Evolutionary conservation across 2,113 vertebrate species (phyloP).

Genomic region (Aspiorhynchus laticeps): DNA sequence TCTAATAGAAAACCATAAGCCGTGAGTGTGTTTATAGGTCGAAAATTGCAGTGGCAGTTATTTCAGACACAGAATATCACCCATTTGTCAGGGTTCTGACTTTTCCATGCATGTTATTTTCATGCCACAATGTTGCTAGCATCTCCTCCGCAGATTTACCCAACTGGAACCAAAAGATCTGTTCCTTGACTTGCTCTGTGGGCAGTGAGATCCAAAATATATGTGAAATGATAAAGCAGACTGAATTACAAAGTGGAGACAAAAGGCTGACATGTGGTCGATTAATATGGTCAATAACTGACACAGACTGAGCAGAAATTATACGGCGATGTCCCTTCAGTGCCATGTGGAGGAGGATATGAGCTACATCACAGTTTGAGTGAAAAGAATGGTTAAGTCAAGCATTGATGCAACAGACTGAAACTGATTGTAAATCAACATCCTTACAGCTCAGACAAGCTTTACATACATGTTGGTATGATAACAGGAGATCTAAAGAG

Average conservation of each 20-base stretch:
- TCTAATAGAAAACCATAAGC: background rate
- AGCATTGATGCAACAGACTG: conserved; percentile 1
- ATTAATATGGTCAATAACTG: conserved; percentile 31
- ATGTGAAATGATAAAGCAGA: background rate
- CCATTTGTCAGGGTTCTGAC: conserved; percentile 31
- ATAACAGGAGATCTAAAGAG: background rate
- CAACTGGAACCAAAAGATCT: background rate
- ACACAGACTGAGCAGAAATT: conserved; percentile 7
- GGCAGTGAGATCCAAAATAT: background rate
- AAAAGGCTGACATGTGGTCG: background rate
- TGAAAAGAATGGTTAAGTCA: conserved; percentile 35
- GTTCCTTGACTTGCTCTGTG: background rate
- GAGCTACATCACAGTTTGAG: background rate
- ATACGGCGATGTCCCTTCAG: conserved; percentile 31
- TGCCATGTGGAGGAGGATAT: conserved; percentile 37
- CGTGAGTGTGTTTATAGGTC: background rate
- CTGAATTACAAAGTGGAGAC: background rate
- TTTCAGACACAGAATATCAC: conserved; percentile 61
- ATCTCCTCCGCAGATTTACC: background rate
- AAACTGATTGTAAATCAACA: conserved; percentile 5
- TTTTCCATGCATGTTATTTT: conserved; percentile 41
- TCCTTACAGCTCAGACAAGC: background rate
- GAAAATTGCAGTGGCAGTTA: conserved; percentile 44
- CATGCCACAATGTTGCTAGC: background rate
- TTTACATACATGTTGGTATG: background rate